Conservation (phyloP, 2,113 vertebrate species). For the Casuarius casuarius region DNA sequence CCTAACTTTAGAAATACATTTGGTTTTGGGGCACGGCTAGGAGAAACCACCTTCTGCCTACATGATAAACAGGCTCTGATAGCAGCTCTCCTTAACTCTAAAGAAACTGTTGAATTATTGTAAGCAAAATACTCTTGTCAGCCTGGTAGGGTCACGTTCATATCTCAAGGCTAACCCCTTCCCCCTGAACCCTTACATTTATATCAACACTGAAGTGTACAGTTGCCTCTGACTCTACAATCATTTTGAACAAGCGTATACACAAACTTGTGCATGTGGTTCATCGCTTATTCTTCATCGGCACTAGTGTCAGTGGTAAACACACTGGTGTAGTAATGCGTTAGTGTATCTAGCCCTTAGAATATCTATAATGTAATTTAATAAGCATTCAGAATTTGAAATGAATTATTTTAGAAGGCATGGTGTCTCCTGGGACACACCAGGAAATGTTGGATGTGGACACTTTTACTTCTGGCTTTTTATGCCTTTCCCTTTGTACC, state of each 20-base stretch:
- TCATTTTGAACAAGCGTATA: background rate
- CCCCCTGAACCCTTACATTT: background rate
- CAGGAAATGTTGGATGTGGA: background rate
- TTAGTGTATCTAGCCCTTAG: background rate
- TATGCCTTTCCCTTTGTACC: background rate
- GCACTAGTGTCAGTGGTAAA: background rate
- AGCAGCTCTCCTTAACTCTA: background rate
- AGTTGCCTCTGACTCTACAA: background rate
- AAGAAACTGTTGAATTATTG: background rate
- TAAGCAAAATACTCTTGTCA: background rate
- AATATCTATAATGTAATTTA: background rate
- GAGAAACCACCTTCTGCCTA: background rate
- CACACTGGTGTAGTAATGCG: rapidly evolving
- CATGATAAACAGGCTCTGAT: background rate
- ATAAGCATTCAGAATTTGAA: background rate
- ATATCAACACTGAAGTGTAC: background rate
- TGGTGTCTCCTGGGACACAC: background rate
- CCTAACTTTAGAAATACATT: background rate
- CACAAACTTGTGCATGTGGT: rapidly evolving
- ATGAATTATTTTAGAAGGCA: background rate
- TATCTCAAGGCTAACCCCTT: background rate
- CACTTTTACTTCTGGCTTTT: background rate
- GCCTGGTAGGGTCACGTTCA: background rate
- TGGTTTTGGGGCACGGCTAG: background rate
- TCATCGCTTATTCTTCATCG: background rate